Base-by-base conservation (phyloP, 2,888 invertebrate genomes). In the Stenotaenia linearis region DNA sequence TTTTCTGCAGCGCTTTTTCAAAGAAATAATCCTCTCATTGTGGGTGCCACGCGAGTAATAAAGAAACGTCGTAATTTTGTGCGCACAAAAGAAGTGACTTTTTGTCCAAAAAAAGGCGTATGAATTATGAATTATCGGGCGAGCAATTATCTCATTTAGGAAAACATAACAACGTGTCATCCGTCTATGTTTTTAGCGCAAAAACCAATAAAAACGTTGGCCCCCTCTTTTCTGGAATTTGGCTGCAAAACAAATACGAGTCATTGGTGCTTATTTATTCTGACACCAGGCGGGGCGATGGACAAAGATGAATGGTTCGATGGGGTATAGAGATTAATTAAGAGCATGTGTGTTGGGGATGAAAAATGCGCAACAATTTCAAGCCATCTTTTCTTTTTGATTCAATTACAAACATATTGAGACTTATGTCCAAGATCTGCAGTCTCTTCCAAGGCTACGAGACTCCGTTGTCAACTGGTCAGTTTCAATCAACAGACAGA, bases 1-100 rank as follows among this genome's bases (percentile, higher is more conserved):
- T 61, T 28, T 23, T 45, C 45, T 15, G 2, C 3, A 45, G 5
- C n/a, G 15, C n/a, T 28, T 61, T 28, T 61, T 61, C 12, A 61
- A 61, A 61, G 61, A 61, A 61, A 61, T 61, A 61, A 61, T 61
- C 61, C 61, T 61, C 61, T 28, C 61, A 61, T 61, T 61, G 61
- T 61, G 61, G 28, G 61, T 25, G 61, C 61, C 4, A 61, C 12
- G 15, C 61, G 9, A 61, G 25, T 61, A 61, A 61, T 28, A 61
- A 61, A 45, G 45, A 45, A 45, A 45, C n/a, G 61, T 61, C 61
- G 25, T 61, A 61, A 61, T 61, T 61, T 61, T 61, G 10, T 15
- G 23, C 61, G 6, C 6, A 5, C 9, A 6, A 61, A 61, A 28
- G 9, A 25, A 61, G 12, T 61, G 61, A 61, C 61, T 61, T 61